Percentiles rank a stretch among this genome's conserved stretches.
Conservation (phyloP, 2,113 vertebrate genomes). For the Odocoileus virginianus region DNA sequence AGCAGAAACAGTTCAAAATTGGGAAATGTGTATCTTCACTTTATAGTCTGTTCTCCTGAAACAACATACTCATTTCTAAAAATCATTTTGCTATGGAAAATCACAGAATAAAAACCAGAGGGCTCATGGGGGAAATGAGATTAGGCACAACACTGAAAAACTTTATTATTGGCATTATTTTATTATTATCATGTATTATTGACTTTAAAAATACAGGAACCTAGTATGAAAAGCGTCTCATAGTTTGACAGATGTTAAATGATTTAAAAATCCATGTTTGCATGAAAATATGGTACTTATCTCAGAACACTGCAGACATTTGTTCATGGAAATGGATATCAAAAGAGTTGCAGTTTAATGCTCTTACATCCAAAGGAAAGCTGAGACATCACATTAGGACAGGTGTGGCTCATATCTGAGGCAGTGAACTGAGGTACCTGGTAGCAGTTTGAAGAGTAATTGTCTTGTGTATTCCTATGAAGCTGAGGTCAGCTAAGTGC, state of each 20-base stretch:
- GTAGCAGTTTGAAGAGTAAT: neutral
- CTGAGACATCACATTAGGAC: too few relatives aligned
- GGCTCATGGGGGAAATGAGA: neutral
- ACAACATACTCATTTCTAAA: neutral
- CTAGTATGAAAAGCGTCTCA: neutral
- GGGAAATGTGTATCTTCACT: neutral
- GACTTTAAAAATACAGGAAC: neutral
- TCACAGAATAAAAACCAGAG: neutral
- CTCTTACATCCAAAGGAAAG: neutral
- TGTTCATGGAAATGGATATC: neutral
- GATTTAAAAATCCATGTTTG: neutral
- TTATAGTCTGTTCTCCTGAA: neutral
- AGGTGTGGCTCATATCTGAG: neutral
- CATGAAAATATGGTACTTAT: neutral
- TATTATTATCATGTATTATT: neutral
- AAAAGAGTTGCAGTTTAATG: neutral
- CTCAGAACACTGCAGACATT: neutral
- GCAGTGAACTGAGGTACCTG: rapidly evolving
- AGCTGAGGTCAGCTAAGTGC: neutral
- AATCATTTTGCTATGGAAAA: neutral
- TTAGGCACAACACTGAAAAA: neutral
- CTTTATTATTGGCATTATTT: neutral
- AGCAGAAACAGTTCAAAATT: neutral
- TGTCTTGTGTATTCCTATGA: neutral
- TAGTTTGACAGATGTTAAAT: neutral